Conservation (phyloP, 2,797 vertebrate genomes). For the Antennarius maculatus region DNA sequence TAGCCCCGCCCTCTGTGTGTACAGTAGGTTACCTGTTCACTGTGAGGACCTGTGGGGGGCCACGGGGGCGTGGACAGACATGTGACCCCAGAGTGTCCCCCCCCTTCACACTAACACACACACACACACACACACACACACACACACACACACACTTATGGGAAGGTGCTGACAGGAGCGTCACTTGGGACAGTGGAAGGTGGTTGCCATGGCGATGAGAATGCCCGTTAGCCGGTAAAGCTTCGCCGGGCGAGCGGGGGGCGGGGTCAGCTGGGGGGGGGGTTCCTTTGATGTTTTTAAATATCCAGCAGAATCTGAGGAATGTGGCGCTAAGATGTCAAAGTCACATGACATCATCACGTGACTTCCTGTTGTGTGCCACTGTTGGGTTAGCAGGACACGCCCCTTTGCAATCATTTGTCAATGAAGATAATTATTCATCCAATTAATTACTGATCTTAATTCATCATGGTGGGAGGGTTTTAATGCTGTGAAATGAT, state of each 20-base stretch:
- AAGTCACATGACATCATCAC: neutral
- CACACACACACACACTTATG: slow-evolving; percentile 24
- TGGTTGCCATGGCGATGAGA: slow-evolving; percentile 47
- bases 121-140: too few species aligned
- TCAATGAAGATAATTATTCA: too few species aligned
- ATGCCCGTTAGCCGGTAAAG: slow-evolving; percentile 50
- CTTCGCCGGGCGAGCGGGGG: slow-evolving; percentile 2
- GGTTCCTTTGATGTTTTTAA: neutral
- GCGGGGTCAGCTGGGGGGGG: neutral
- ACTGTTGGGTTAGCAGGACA: too few species aligned
- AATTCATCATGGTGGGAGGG: too few species aligned
- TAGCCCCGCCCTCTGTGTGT: neutral
- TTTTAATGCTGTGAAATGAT: neutral
- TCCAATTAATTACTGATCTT: too few species aligned
- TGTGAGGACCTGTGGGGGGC: slow-evolving; percentile 5
- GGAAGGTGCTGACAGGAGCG: slow-evolving; percentile 28
- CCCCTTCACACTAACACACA: too few species aligned
- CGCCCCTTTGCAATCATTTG: too few species aligned
- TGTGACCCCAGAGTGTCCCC: slow-evolving; percentile 66
- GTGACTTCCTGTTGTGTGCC: neutral
- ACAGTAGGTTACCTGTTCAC: slow-evolving; percentile 10
- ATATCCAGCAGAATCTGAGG: neutral
- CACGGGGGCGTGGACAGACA: slow-evolving; percentile 31
- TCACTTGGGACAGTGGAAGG: slow-evolving; percentile 25
- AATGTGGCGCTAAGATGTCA: neutral